Evolutionary conservation across 1,140 invertebrate species (phyloP).

Genomic region (Choristoneura fumiferana): DNA sequence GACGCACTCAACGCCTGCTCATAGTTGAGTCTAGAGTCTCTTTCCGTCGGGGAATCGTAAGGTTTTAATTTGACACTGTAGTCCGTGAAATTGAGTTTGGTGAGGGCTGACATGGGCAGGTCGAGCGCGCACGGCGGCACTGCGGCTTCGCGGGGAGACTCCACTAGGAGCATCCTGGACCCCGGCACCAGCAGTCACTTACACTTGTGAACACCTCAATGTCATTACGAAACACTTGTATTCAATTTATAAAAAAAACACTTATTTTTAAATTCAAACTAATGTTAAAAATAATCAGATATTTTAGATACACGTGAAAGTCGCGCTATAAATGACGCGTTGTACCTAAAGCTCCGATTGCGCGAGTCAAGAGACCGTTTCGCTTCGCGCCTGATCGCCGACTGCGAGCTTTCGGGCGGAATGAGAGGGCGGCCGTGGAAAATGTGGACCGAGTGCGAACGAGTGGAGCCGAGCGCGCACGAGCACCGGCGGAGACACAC

Average conservation of each 20-base stretch:
- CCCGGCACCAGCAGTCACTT: constrained; percentile 36
- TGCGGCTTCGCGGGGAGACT: constrained; percentile 72
- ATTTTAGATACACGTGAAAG: not conserved
- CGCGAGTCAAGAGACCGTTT: constrained; percentile 40
- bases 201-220: constrained; percentile 42
- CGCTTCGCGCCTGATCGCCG: constrained; percentile 54
- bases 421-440: constrained; percentile 69
- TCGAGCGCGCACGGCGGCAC: constrained; percentile 71
- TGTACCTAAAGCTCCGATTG: constrained; percentile 30
- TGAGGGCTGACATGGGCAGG: constrained; percentile 66
- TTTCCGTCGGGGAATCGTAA: constrained; percentile 41
- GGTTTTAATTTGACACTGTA: constrained; percentile 69
- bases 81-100: constrained; percentile 69
- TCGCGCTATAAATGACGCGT: constrained; percentile 13
- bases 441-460: constrained; percentile 45
- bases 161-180: constrained; percentile 72
- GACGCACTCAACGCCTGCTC: constrained; percentile 59
- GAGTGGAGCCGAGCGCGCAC: constrained; percentile 32
- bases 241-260: constrained; percentile 17
- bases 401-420: constrained; percentile 75
- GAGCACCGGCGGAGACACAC: constrained; percentile 26
- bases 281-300: constrained; percentile 9
- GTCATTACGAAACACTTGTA: constrained; percentile 19
- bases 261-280: constrained; percentile 14
- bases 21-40: constrained; percentile 56